Evolutionary conservation across 64 coral and sea anemone genomes (phyloP), one percentile per base, ranked within the genome.

Genomic region (Montipora efflorescens): DNA sequence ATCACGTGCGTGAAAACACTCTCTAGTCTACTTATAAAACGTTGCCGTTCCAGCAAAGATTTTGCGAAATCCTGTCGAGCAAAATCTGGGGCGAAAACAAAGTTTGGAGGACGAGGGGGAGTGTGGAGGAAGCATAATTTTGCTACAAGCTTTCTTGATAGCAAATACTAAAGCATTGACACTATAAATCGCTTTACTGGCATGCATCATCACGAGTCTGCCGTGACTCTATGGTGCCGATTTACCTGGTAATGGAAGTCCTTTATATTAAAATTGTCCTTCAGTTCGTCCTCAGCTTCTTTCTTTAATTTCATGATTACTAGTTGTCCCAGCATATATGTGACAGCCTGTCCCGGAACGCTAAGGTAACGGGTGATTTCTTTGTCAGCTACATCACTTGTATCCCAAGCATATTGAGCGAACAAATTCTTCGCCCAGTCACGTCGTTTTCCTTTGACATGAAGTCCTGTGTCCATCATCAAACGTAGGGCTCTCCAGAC

Each of bases 401-500:
- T 87, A 5, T 93, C 91, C 91, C 91, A 93, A 2, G 91, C 91
- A 52, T 93, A 87, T 1, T 93, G 82, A 7, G 61, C 74, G 28
- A 93, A 93, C 70, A 93, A 20, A 19, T 72, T 76, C 16, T 87
- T n/a, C 2, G 91, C 91, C 73, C 57, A 75, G 12, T 83, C 57
- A 7, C 91, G 72, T 59, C 6, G 52, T 57, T 50, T 70, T 11
- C 91, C 91, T 74, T 74, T 87, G 3, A 14, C 67, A 67, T 93
- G 91, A 50, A 93, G 91, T 0, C 91, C 91, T 68, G 91, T 93
- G 64, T 93, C 91, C 84, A 93, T 93, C 73, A 93, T 87, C 47
- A 93, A 62, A 5, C 91, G 81, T 15, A 93, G 80, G 5, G 91
- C 91, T 51, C 73, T 57, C 53, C 84, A 78, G 12, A 93, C 77